Percentiles rank a stretch among this genome's conserved stretches.
phyloP scores from a whole-genome alignment of 1,140 invertebrate species.

The Bombus soroeensis region DNA sequence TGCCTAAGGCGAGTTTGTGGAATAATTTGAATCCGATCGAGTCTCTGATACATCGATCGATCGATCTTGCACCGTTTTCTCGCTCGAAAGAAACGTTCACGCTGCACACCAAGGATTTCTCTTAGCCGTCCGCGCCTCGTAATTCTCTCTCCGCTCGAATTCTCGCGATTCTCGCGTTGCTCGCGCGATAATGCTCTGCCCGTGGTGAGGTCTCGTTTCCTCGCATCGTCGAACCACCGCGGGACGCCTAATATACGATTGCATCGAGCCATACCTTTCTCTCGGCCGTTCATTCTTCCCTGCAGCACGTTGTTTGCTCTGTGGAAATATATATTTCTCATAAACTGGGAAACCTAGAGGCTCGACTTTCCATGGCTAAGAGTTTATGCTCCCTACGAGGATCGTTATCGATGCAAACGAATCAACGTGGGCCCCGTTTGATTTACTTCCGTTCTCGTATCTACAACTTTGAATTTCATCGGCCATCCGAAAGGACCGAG shows the following conservation, averaged over 20 bases:
- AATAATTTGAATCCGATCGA: constrained; percentile 53
- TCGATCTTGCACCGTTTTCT: background rate
- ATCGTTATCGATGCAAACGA: constrained; percentile 40
- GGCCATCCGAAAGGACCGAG: constrained; percentile 6
- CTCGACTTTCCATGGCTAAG: background rate
- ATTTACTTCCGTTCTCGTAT: constrained; percentile 23
- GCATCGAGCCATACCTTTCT: constrained; percentile 36
- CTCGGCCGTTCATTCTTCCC: constrained; percentile 31
- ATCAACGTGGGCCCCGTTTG: constrained; percentile 26
- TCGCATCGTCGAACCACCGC: constrained; percentile 36
- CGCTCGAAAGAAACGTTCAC: constrained; percentile 8
- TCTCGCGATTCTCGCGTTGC: constrained; percentile 58
- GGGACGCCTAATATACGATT: constrained; percentile 37
- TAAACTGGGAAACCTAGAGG: constrained; percentile 27
- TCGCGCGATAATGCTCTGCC: constrained; percentile 38
- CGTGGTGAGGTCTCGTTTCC: constrained; percentile 46
- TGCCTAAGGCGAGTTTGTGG: constrained; percentile 11
- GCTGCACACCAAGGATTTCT: constrained; percentile 35
- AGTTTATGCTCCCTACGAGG: background rate
- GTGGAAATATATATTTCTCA: constrained; percentile 32
- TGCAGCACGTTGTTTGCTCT: constrained; percentile 9
- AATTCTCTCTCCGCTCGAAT: constrained; percentile 71
- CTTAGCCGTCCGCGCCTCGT: constrained; percentile 49
- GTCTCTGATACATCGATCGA: constrained; percentile 27
- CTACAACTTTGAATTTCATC: constrained; percentile 24